phyloP scores from a whole-genome alignment of 2,797 vertebrate genomes.

The Lepilemur septentrionalis region DNA sequence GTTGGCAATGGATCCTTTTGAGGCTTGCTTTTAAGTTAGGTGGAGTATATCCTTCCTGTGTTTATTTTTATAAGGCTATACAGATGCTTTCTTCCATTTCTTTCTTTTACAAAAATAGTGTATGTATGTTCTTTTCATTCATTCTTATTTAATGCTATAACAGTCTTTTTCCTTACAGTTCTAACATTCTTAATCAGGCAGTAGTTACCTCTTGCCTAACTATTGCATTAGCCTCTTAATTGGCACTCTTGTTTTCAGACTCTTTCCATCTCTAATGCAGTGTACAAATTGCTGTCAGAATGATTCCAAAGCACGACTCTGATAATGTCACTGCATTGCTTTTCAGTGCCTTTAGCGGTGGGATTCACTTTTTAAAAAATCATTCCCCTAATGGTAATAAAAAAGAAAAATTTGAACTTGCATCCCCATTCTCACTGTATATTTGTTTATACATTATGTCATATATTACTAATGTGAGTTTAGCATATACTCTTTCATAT shows the following conservation, averaged over 20 bases:
- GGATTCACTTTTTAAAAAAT: not conserved
- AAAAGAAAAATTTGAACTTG: not conserved
- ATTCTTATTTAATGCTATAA: not conserved
- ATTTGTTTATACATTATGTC: not conserved
- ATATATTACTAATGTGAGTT: not conserved
- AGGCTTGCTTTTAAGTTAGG: constrained; percentile 23
- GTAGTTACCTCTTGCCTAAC: not conserved
- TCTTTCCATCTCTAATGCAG: not conserved
- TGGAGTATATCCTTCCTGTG: not conserved
- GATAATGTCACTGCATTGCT: not conserved
- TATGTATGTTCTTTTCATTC: not conserved
- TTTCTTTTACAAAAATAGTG: not conserved
- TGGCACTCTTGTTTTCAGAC: constrained; percentile 2
- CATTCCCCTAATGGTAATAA: not conserved
- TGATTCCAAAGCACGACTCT: not conserved
- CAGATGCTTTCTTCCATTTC: not conserved
- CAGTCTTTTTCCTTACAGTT: not conserved
- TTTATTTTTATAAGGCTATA: constrained; percentile 32
- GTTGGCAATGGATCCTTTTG: constrained; percentile 8
- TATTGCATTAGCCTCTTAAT: not conserved
- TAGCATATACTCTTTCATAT: not conserved
- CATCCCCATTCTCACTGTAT: not conserved
- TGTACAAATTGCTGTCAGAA: not conserved
- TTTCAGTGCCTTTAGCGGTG: not conserved
- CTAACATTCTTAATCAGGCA: not conserved